These are phyloP conservation scores for Ephydatia muelleri DNA, from an alignment of 37 sponge, comb jelly and placozoan genomes.

Conservation along the genomic window DNA sequence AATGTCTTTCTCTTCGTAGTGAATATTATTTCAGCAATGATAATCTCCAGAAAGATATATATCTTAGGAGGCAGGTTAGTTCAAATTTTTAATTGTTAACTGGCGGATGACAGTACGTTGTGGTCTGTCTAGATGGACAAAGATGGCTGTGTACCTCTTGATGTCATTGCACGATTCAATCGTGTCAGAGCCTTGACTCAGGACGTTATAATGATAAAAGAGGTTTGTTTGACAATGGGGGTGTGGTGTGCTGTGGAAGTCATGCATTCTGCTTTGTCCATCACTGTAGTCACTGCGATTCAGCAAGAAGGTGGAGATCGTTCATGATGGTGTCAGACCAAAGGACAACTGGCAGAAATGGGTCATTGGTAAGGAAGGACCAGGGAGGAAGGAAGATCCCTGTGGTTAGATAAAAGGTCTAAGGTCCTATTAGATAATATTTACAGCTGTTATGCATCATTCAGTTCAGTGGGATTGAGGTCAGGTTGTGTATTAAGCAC, in stretches of 20 bases:
- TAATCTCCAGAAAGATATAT: slow-evolving; percentile 93
- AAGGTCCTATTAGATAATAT: too few relatives aligned
- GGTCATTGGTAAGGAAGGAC: slow-evolving; percentile 35
- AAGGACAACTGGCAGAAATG: slow-evolving; percentile 80
- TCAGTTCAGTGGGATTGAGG: too few relatives aligned
- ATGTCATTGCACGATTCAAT: slow-evolving; percentile 89
- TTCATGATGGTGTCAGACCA: slow-evolving; percentile 65
- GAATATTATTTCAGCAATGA: slow-evolving; percentile 98
- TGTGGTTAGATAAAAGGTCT: too few relatives aligned
- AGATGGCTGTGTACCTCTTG: slow-evolving; percentile 88
- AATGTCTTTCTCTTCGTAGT: slow-evolving; percentile 41
- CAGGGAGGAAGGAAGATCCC: too few relatives aligned
- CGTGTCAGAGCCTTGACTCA: slow-evolving; percentile 83
- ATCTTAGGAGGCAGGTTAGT: slow-evolving; percentile 84
- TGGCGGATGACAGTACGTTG: background rate
- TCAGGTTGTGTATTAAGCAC: too few relatives aligned
- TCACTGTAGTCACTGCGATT: slow-evolving; percentile 11
- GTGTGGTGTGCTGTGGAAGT: background rate
- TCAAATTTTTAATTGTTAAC: background rate
- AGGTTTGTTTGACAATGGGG: slow-evolving; percentile 27
- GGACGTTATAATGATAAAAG: slow-evolving; percentile 78
- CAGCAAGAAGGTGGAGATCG: slow-evolving; percentile 33
- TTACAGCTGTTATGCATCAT: too few relatives aligned
- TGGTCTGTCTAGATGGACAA: slow-evolving; percentile 85
- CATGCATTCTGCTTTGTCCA: background rate